Evolutionary conservation across 2,888 invertebrate species (phyloP), one percentile per base, ranked within the genome.

Genomic region (Malthinus seriepunctatus): DNA sequence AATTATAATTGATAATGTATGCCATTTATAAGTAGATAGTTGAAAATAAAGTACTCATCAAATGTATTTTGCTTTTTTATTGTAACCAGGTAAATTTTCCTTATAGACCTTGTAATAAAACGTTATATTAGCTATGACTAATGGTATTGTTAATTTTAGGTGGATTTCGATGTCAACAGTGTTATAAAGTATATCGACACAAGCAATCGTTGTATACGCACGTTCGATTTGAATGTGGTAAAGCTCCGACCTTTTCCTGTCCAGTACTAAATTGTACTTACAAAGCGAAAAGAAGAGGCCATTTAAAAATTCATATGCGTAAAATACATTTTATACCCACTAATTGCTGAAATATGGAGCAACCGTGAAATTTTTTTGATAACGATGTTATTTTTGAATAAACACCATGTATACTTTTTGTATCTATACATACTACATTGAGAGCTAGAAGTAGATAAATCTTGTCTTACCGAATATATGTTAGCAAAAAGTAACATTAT

Each of bases 161-260:
- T 38, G 45, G 50, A 31, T 56, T 38, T 6, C 69, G 73, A 50
- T 82, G 81, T 62, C 48, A 55, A 32, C 65, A 65, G 52, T 65
- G 63, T 48, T 32, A 51, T 33, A 45, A 51, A 37, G 35, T 37
- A 14, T 63, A 59, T 42, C 62, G 56, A 39, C 60, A 53, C 32
- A 51, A 52, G 44, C 51, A 60, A 31, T 48, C 49, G 32, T 33
- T 64, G 9, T 35, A 48, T 11, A 47, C 46, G 8, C 84, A 84
- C 64, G 67, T 82, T 60, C 79, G 79, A 53, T 78, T 80, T 64
- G 84, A 85, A 65, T 84, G 84, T 65, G 84, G 84, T 52, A 80
- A 81, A 54, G 77, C 77, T 63, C 83, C 84, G 1, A 79, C 78
- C 12, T 60, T 56, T 33, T 32, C 37, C 7, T 60, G 60, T n/a